phyloP scores from a whole-genome alignment of 2,888 invertebrate genomes.

The Pollenia amentaria region DNA sequence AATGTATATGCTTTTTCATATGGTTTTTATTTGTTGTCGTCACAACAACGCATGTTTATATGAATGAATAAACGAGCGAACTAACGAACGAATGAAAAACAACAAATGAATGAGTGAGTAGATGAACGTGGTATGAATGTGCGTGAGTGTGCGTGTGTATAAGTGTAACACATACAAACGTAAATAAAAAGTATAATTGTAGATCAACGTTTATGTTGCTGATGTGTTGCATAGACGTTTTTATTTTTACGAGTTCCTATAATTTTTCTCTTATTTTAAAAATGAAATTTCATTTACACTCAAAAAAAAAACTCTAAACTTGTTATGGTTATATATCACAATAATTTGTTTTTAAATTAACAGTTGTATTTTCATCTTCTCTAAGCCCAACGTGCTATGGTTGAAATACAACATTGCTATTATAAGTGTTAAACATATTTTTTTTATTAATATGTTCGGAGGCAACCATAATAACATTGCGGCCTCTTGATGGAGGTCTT shows the following conservation, averaged over 20 bases:
- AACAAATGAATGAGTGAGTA: slow-evolving; percentile 20
- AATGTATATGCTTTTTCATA: not conserved
- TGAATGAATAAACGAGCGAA: not conserved
- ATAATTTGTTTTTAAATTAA: too few species aligned
- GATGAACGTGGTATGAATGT: not conserved
- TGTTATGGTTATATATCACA: too few species aligned
- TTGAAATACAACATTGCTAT: too few species aligned
- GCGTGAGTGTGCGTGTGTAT: not conserved
- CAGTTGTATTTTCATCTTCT: too few species aligned
- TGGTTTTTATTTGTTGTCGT: slow-evolving; percentile 40
- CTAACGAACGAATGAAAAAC: not conserved
- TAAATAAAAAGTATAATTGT: slow-evolving; percentile 47
- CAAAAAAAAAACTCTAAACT: too few species aligned
- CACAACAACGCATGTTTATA: slow-evolving; percentile 39
- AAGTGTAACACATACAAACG: slow-evolving; percentile 1
- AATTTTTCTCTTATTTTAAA: slow-evolving; percentile 15
- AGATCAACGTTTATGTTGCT: slow-evolving; percentile 38
- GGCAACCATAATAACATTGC: too few species aligned
- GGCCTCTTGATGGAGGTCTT: too few species aligned
- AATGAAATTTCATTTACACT: slow-evolving; percentile 36
- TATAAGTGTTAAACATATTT: too few species aligned
- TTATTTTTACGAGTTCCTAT: not conserved
- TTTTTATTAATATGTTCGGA: too few species aligned
- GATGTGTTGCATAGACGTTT: slow-evolving; percentile 24
- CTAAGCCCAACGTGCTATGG: too few species aligned